Percentiles rank a stretch among this genome's conserved stretches.
phyloP scores from a whole-genome alignment of 2,888 invertebrate species.

The Prenolepis imparis region DNA sequence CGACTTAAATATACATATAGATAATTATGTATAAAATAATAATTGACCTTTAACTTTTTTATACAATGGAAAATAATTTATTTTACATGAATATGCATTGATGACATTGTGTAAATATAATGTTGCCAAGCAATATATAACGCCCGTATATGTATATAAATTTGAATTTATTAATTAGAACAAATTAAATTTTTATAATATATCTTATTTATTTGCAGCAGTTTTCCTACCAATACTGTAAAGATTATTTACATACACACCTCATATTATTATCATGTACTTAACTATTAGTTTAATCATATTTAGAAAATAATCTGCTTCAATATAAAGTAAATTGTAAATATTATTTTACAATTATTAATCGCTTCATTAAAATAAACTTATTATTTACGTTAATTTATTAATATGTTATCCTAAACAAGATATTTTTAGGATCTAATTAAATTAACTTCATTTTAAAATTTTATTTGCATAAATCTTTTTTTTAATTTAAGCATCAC shows the following conservation, averaged over 20 bases:
- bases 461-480: conserved; percentile 15
- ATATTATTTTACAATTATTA: conserved; percentile 2
- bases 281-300: neutral
- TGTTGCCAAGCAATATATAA: neutral
- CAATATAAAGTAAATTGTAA: neutral
- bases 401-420: neutral
- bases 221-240: neutral
- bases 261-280: neutral
- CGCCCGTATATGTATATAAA: neutral
- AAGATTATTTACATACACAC: neutral
- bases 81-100: neutral
- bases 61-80: neutral
- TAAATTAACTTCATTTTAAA: neutral
- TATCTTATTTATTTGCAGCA: neutral
- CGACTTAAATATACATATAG: neutral
- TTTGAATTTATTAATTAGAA: conserved; percentile 20
- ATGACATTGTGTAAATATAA: neutral
- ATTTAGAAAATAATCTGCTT: neutral
- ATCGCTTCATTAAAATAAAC: neutral
- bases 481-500: neutral
- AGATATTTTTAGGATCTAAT: neutral
- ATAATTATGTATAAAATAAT: neutral
- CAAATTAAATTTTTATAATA: neutral
- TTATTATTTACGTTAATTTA: neutral
- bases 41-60: neutral